These are phyloP conservation scores for Adela reaumurella DNA, from an alignment of 2,888 invertebrate genomes.

Conservation along the genomic window DNA sequence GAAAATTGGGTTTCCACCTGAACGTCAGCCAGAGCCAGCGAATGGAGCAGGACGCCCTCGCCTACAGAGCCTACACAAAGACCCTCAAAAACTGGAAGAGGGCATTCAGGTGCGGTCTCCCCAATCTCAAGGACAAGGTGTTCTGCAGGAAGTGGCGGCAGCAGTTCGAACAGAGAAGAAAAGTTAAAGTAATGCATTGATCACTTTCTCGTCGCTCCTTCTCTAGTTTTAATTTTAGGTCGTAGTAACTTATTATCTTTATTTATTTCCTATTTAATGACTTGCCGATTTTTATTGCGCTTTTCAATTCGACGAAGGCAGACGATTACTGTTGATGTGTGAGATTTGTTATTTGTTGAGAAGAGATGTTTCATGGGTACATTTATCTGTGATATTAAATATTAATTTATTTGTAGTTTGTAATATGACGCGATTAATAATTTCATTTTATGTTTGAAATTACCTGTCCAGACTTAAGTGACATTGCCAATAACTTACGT, in stretches of 20 bases:
- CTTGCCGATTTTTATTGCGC: background rate
- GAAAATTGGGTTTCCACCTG: constrained; percentile 29
- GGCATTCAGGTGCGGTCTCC: constrained; percentile 34
- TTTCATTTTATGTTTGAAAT: too few species aligned
- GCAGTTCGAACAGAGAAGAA: background rate
- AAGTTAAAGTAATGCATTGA: background rate
- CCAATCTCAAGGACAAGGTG: constrained; percentile 10
- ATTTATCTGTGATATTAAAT: constrained; percentile 55
- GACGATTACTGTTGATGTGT: background rate
- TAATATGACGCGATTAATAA: constrained; percentile 23
- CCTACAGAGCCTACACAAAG: constrained; percentile 55
- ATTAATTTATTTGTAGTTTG: constrained; percentile 44
- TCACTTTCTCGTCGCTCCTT: too few species aligned
- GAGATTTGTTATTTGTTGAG: too few species aligned
- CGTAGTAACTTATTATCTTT: background rate
- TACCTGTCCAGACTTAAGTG: too few species aligned
- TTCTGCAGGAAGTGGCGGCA: background rate
- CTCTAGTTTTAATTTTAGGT: background rate
- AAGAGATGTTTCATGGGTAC: constrained; percentile 36
- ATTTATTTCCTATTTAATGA: background rate
- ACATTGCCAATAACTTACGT: too few species aligned
- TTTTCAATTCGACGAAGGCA: background rate
- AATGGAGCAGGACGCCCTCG: constrained; percentile 59
- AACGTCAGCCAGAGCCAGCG: constrained; percentile 51
- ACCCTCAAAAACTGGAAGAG: constrained; percentile 58